Evolutionary conservation across 2,113 vertebrate species (phyloP).

Genomic region (Solenodon paradoxus): DNA sequence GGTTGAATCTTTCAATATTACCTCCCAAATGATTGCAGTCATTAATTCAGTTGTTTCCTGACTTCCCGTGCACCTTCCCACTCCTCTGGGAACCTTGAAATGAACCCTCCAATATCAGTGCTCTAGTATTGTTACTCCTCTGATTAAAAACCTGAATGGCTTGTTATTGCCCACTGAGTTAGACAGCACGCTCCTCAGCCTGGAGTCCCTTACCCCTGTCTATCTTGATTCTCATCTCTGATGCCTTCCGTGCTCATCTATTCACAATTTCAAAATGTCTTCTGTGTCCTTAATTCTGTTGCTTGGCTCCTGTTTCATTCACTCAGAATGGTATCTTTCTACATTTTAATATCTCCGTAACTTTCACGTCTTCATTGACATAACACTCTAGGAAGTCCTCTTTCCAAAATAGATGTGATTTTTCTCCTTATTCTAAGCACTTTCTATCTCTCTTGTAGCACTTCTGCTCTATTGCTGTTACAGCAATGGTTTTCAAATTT

Average conservation of each 20-base stretch:
- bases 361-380: background rate
- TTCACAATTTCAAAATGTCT: background rate
- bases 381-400: background rate
- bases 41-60: background rate
- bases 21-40: background rate
- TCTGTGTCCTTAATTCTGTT: background rate
- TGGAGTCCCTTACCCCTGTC: background rate
- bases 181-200: background rate
- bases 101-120: background rate
- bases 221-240: background rate
- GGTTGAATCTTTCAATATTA: background rate
- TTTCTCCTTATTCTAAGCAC: background rate
- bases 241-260: background rate
- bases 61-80: background rate
- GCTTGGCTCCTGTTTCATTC: background rate
- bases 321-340: background rate
- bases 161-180: background rate
- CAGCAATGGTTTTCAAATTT: background rate
- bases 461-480: background rate
- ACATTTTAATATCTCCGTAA: background rate
- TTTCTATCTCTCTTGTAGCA: background rate
- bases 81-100: background rate
- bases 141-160: background rate
- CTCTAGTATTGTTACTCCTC: background rate
- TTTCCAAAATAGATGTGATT: background rate